Conservation (phyloP, 2,888 invertebrate species). For the Drosophila basisetae region DNA sequence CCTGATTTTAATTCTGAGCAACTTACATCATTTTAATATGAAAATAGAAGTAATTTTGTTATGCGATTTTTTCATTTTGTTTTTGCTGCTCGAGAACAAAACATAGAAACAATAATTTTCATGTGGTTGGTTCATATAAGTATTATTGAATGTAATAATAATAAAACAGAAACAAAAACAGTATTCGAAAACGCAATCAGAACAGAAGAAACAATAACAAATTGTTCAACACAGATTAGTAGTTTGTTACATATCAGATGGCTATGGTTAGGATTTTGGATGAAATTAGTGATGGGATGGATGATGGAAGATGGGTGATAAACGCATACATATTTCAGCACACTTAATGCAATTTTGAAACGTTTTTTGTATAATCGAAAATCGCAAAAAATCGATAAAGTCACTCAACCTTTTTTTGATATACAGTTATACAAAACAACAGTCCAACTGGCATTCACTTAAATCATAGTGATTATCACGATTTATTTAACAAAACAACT, state of each 20-base stretch:
- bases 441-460: constrained; percentile 54
- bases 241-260: constrained; percentile 78
- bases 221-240: constrained; percentile 48
- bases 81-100: constrained; percentile 59
- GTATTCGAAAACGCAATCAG: constrained; percentile 59
- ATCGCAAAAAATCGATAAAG: constrained; percentile 1
- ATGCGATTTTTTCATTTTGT: constrained; percentile 38
- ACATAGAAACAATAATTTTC: constrained; percentile 59
- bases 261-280: constrained; percentile 23
- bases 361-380: constrained; percentile 33
- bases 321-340: constrained; percentile 27
- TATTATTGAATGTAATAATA: constrained; percentile 35
- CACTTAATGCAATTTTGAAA: constrained; percentile 40
- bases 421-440: constrained; percentile 66
- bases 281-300: not conserved
- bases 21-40: constrained; percentile 58
- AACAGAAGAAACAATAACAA: constrained; percentile 32
- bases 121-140: constrained; percentile 43
- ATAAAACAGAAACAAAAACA: constrained; percentile 33
- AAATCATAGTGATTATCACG: constrained; percentile 22
- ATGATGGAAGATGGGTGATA: not conserved
- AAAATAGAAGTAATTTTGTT: constrained; percentile 73
- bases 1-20: constrained; percentile 77
- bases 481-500: constrained; percentile 11
- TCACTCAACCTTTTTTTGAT: constrained; percentile 62